These are phyloP conservation scores for Stratiolaelaps scimitus DNA, from an alignment of 1,140 invertebrate species.

Conservation along the genomic window DNA sequence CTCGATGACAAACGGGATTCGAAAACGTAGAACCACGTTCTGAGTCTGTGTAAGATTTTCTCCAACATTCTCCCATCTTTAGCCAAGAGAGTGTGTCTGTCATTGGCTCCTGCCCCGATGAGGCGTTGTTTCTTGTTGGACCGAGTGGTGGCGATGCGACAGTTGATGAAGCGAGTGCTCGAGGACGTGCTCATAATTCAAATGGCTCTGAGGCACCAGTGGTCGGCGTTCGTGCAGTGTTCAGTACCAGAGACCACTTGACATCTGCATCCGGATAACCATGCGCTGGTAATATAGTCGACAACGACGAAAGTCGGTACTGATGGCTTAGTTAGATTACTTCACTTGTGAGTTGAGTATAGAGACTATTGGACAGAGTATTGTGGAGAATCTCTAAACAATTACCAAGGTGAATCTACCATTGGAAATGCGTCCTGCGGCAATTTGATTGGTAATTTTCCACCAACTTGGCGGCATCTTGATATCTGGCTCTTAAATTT, in stretches of 20 bases:
- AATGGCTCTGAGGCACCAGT: constrained; percentile 35
- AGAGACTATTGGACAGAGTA: constrained; percentile 90
- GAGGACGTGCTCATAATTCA: constrained; percentile 82
- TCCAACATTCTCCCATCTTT: constrained; percentile 66
- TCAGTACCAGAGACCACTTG: constrained; percentile 49
- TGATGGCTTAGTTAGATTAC: constrained; percentile 76
- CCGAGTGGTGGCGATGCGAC: constrained; percentile 74
- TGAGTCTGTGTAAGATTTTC: constrained; percentile 88
- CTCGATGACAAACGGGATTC: constrained; percentile 80
- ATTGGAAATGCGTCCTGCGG: constrained; percentile 44
- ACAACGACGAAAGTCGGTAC: constrained; percentile 93
- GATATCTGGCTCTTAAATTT: constrained; percentile 30
- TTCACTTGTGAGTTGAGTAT: constrained; percentile 82
- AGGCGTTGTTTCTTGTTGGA: constrained; percentile 70
- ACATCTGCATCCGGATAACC: constrained; percentile 74
- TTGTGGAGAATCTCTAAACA: constrained; percentile 90
- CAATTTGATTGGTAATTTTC: constrained; percentile 53
- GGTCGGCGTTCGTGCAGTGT: constrained; percentile 40
- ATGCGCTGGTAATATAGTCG: constrained; percentile 91
- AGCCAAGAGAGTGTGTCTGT: constrained; percentile 67
- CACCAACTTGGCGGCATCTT: constrained; percentile 60
- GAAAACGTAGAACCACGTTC: constrained; percentile 77
- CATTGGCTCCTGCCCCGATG: constrained; percentile 75
- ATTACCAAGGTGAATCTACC: constrained; percentile 77
- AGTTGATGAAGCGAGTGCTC: constrained; percentile 91